These are phyloP conservation scores for Acropora tenuis DNA, from an alignment of 64 coral and sea anemone species.

Conservation along the genomic window DNA sequence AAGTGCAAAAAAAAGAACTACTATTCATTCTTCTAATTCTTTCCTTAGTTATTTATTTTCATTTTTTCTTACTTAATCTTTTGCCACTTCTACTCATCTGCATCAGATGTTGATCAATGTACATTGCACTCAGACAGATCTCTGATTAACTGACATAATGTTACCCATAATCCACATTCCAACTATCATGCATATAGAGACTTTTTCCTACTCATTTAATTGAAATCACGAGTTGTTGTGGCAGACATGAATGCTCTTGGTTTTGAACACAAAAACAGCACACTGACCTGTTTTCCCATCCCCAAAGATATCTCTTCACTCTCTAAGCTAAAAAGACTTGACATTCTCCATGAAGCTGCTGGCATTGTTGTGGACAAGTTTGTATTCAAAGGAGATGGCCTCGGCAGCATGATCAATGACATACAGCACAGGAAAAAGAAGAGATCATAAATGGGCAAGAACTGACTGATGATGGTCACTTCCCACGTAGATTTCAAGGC, in stretches of 20 bases:
- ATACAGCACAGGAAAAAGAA: constrained; percentile 1
- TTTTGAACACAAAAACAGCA: constrained; percentile 5
- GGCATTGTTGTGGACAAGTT: constrained; percentile 28
- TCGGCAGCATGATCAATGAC: not conserved
- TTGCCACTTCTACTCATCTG: not conserved
- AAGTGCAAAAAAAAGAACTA: not conserved
- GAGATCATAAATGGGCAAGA: not conserved
- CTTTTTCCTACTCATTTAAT: not conserved
- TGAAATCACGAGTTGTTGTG: constrained; percentile 27
- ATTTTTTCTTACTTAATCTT: constrained; percentile 14
- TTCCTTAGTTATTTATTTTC: not conserved
- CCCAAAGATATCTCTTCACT: constrained; percentile 16
- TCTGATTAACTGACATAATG: too few relatives aligned
- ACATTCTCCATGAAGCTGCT: too few relatives aligned
- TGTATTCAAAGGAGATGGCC: constrained; percentile 36
- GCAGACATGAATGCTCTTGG: constrained; percentile 34
- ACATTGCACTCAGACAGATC: too few relatives aligned
- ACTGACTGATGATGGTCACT: too few relatives aligned
- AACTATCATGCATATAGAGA: too few relatives aligned
- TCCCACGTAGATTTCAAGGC: too few relatives aligned
- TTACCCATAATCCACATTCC: too few relatives aligned
- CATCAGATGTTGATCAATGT: not conserved
- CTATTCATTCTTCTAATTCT: not conserved
- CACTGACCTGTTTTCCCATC: constrained; percentile 3
- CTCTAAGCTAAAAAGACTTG: constrained; percentile 16